phyloP scores from a whole-genome alignment of 1,140 invertebrate genomes.

The Chironomus striatipennis region DNA sequence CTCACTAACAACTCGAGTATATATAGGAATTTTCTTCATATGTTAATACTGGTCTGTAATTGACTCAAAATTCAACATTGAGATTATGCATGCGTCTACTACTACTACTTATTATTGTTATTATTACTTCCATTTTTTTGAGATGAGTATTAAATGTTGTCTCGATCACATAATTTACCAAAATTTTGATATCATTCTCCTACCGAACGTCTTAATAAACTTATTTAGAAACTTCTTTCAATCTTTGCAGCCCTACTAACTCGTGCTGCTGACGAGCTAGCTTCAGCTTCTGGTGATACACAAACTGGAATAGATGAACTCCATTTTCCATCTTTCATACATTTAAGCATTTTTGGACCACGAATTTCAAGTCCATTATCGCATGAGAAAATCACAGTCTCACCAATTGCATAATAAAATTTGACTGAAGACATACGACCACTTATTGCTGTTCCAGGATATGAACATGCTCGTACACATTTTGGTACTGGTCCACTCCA shows the following conservation, averaged over 20 bases:
- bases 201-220: not conserved
- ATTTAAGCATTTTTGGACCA: conserved; percentile 65
- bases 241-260: not conserved
- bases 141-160: not conserved
- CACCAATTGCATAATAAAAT: conserved; percentile 77
- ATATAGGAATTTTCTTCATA: not conserved
- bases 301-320: conserved; percentile 70
- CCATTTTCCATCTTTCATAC: conserved; percentile 75
- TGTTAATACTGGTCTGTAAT: conserved; percentile 1
- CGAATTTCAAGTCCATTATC: conserved; percentile 63
- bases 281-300: conserved; percentile 27
- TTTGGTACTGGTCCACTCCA: conserved; percentile 78
- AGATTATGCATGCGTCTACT: not conserved
- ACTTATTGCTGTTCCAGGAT: conserved; percentile 74
- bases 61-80: conserved; percentile 2
- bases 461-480: conserved; percentile 76
- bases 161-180: not conserved
- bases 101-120: too few species aligned
- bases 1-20: not conserved
- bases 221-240: not conserved
- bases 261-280: not conserved
- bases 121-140: not conserved
- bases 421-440: conserved; percentile 76
- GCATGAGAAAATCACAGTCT: conserved; percentile 77
- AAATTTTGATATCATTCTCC: not conserved